A percentile compares a stretch with the other conserved stretches of the same genome.
These are phyloP conservation scores for Styela clava DNA, from an alignment of 23 tunicate species.

Conservation along the genomic window DNA sequence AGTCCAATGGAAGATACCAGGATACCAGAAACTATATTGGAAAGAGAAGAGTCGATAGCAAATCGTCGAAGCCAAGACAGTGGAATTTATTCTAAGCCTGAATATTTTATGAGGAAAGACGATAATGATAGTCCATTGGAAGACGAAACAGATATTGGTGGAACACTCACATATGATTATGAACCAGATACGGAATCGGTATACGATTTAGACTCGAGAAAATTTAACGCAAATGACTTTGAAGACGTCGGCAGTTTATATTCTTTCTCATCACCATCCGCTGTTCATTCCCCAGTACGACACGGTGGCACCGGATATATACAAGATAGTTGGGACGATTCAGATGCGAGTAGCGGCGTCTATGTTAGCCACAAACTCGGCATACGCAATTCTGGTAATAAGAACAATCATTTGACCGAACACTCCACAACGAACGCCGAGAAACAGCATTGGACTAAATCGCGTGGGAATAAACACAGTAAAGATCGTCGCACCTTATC, in stretches of 20 bases:
- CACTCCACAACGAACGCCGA: neutral
- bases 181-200: conserved; percentile 8
- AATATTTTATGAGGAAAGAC: neutral
- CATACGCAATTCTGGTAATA: neutral
- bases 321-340: neutral
- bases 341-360: neutral
- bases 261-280: neutral
- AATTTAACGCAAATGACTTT: neutral
- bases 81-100: conserved; percentile 14
- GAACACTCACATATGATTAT: neutral
- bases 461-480: neutral
- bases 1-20: neutral
- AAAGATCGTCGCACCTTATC: neutral
- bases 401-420: neutral
- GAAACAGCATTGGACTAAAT: neutral
- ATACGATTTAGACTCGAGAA: conserved; percentile 3
- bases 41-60: neutral
- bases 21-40: neutral
- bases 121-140: neutral
- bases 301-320: neutral
- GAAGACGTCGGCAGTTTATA: neutral
- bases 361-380: neutral
- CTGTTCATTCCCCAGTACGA: neutral
- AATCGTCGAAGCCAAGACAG: neutral
- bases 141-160: neutral